Conservation (phyloP, 2,797 vertebrate genomes). For the Sparus aurata region DNA sequence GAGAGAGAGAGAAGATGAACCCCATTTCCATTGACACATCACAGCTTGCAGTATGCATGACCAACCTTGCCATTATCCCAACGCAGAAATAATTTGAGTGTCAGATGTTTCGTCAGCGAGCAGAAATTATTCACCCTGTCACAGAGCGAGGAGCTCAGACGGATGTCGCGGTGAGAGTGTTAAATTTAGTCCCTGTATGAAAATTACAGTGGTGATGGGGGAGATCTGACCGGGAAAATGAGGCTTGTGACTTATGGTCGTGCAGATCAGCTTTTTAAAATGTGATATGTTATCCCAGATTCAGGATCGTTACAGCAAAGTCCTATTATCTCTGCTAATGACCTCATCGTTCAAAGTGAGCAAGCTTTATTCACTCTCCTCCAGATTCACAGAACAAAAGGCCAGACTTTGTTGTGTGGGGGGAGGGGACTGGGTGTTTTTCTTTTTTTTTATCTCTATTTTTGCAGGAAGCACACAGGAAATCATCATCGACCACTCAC, state of each 20-base stretch:
- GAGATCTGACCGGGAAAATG: slow-evolving; percentile 68
- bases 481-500: slow-evolving; percentile 52
- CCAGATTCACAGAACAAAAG: slow-evolving; percentile 59
- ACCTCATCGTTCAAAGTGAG: slow-evolving; percentile 78
- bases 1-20: slow-evolving; percentile 2
- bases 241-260: slow-evolving; percentile 69
- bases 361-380: slow-evolving; percentile 65
- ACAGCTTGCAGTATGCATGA: slow-evolving; percentile 64
- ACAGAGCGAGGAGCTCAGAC: slow-evolving; percentile 43
- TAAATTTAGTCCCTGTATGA: slow-evolving; percentile 71
- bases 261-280: slow-evolving; percentile 70
- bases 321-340: slow-evolving; percentile 82
- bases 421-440: neutral
- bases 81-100: slow-evolving; percentile 70
- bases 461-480: slow-evolving; percentile 40
- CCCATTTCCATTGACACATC: slow-evolving; percentile 63
- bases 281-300: slow-evolving; percentile 73
- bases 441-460: slow-evolving; percentile 3
- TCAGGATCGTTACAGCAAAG: slow-evolving; percentile 74
- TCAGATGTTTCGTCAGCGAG: slow-evolving; percentile 63
- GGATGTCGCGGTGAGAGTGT: slow-evolving; percentile 43
- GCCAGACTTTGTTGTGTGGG: slow-evolving; percentile 15
- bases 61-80: slow-evolving; percentile 65
- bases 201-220: slow-evolving; percentile 60
- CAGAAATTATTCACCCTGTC: slow-evolving; percentile 65